Percentiles rank a stretch among this genome's conserved stretches.
Conservation (phyloP, 2,888 invertebrate species). For the Malacosoma neustria region DNA sequence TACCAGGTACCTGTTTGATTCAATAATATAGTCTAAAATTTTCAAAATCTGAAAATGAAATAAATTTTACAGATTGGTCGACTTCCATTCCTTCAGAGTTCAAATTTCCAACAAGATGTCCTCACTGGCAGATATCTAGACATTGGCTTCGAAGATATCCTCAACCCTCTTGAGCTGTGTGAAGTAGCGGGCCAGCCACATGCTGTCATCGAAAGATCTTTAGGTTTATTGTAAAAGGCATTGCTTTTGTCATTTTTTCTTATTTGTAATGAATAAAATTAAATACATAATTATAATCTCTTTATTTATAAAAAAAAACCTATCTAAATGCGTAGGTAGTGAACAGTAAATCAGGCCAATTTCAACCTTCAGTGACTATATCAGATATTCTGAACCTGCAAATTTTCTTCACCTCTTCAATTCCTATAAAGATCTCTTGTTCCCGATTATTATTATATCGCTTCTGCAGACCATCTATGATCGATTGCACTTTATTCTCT, state of each 20-base stretch:
- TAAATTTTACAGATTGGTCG: constrained; percentile 63
- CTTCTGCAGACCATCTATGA: constrained; percentile 69
- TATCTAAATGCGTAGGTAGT: not conserved
- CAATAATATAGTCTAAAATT: too few relatives aligned
- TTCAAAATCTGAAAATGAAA: too few relatives aligned
- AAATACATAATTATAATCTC: not conserved
- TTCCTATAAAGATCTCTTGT: constrained; percentile 71
- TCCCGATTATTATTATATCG: constrained; percentile 69
- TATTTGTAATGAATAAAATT: constrained; percentile 4
- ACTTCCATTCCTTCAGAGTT: constrained; percentile 81
- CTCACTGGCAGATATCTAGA: constrained; percentile 83
- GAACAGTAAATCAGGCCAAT: too few relatives aligned
- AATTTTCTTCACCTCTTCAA: constrained; percentile 81
- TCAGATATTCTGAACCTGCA: constrained; percentile 74
- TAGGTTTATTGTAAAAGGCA: constrained; percentile 74
- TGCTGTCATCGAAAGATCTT: constrained; percentile 83
- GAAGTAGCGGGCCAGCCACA: constrained; percentile 89
- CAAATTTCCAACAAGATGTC: constrained; percentile 81
- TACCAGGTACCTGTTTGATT: too few relatives aligned
- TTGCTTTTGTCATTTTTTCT: constrained; percentile 17
- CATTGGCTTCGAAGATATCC: constrained; percentile 85
- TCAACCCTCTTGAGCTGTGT: constrained; percentile 81
- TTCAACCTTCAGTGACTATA: constrained; percentile 41
- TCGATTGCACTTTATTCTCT: constrained; percentile 75
- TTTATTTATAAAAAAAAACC: not conserved